A percentile compares a stretch with the other conserved stretches of the same genome.
Evolutionary conservation across 2,797 vertebrate species (phyloP).

Genomic region (Darevskia mixta): DNA sequence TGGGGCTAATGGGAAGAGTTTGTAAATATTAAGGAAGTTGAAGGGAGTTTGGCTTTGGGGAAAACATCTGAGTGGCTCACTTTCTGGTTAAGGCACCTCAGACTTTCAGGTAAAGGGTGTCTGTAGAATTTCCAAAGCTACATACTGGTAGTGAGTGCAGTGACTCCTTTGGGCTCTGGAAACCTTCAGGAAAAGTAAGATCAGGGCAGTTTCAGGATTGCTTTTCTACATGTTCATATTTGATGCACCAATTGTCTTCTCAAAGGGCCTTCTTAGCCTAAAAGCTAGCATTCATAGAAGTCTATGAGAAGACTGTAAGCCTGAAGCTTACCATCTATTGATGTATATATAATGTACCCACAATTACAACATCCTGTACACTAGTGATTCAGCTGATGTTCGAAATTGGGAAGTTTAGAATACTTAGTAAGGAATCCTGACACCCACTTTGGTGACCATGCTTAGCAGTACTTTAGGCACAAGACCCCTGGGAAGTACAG

Average conservation of each 20-base stretch:
- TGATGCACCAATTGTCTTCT: background rate
- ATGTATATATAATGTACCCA: background rate
- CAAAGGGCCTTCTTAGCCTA: background rate
- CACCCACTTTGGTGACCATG: background rate
- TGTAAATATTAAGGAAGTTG: background rate
- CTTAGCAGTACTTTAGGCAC: too few relatives aligned
- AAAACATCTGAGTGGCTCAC: background rate
- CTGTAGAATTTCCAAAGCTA: background rate
- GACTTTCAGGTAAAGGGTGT: background rate
- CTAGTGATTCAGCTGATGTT: background rate
- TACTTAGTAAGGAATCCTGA: background rate
- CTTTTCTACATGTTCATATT: background rate
- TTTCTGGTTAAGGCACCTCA: background rate
- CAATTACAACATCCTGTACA: background rate
- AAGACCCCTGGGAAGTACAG: background rate
- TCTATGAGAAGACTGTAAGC: background rate
- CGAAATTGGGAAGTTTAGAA: too few relatives aligned
- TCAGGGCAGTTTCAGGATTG: background rate
- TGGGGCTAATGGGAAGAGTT: background rate
- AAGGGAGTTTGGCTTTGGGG: background rate
- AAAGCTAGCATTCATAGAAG: background rate
- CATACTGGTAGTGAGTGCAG: background rate
- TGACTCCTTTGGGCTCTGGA: background rate
- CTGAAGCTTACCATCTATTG: background rate
- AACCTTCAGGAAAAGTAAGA: background rate